A percentile compares a stretch with the other conserved stretches of the same genome.
phyloP scores from a whole-genome alignment of 2,113 vertebrate genomes.

The Trogon surrucura region DNA sequence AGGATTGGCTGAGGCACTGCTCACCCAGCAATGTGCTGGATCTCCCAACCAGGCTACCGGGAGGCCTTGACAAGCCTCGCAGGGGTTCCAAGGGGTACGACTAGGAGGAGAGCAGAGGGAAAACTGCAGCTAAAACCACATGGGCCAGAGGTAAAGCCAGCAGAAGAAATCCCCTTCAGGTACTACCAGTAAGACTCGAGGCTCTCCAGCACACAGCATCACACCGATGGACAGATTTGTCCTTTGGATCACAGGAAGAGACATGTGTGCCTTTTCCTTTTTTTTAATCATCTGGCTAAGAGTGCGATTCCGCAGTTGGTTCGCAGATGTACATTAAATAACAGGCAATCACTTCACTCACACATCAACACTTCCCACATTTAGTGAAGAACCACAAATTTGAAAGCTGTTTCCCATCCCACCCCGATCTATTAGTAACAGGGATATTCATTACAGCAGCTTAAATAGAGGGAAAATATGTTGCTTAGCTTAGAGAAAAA shows the following conservation, averaged over 20 bases:
- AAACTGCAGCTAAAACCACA: neutral
- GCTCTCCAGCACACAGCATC: neutral
- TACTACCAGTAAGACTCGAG: neutral
- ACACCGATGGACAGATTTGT: neutral
- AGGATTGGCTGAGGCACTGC: no score
- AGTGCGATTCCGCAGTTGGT: neutral
- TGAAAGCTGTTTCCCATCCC: neutral
- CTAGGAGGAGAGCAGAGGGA: neutral
- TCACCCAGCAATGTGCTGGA: neutral
- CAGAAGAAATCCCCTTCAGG: neutral
- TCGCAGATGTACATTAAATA: neutral
- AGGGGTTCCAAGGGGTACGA: neutral
- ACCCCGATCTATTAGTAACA: neutral
- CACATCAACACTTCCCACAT: conserved; percentile 20
- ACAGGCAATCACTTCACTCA: neutral
- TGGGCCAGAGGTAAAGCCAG: neutral
- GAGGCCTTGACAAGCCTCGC: neutral
- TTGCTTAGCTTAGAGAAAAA: neutral
- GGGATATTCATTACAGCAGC: neutral
- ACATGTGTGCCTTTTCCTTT: neutral
- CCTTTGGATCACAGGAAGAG: neutral
- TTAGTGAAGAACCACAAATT: neutral
- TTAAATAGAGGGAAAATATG: neutral
- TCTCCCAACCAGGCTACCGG: neutral
- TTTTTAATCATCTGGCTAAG: neutral